Evolutionary conservation across 2,113 vertebrate genomes (phyloP), one percentile per base, ranked within the genome.

Genomic region (Entomyzon cyanotis): DNA sequence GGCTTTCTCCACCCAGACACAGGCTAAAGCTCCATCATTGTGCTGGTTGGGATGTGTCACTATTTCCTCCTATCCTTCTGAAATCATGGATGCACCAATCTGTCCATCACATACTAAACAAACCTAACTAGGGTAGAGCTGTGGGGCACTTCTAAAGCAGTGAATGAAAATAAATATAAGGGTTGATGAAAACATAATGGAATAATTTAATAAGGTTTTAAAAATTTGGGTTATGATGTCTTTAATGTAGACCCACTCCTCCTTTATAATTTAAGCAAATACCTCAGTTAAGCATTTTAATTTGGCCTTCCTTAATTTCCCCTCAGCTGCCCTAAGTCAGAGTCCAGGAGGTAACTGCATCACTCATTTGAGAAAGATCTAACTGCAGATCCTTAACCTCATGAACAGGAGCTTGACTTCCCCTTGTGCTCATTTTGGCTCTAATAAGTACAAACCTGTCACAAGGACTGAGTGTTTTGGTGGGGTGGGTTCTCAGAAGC

Each of bases 401-500:
- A 16, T 4, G 74, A 88, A 27, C 31, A 19, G 4, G 4, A 27
- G 19, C 71, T 88, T 22, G 8, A 83, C 67, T 67, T 93, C 13
- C 13, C 39, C 63, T 75, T 44, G 30, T 88, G 74, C 15, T 84
- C 50, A 14, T 73, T 93, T 93, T 91, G 73, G 30, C 52, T 77
- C 22, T 64, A 18, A 37, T 35, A 5, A 1, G 46, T 58, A 27
- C 92, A 94, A 70, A 28, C 3, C 89, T 63, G 47, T 59, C 74
- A 31, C 23, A 39, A 79, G 42, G 67, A 16, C 55, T 14, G 15
- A 35, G 44, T 1, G 8, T 33, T 94, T 84, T 41, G 31, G 9
- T 42, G 50, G 22, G 18, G 13, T 70, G 46, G 52, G 30, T 84
- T 87, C 90, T 94, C 87, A 79, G 85, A 78, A 89, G 28, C 65